phyloP scores from a whole-genome alignment of 2,113 vertebrate genomes.

The Hypomesus transpacificus region DNA sequence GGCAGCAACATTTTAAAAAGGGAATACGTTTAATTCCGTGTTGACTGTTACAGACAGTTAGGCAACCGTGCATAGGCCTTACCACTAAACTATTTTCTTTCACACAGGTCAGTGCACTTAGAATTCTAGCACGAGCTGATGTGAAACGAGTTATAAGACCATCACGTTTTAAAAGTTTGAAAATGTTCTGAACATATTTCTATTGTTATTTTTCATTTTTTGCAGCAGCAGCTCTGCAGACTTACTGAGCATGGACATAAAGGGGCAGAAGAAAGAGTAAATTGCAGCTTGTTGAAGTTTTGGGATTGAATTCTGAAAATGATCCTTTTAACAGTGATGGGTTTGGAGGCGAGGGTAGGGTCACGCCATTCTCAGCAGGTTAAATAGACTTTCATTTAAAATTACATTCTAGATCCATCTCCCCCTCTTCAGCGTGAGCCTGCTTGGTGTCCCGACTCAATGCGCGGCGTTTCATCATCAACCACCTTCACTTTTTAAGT shows the following conservation, averaged over 20 bases:
- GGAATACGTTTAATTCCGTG: neutral
- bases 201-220: conserved; percentile 62
- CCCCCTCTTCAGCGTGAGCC: conserved; percentile 58
- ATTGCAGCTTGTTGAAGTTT: conserved; percentile 79
- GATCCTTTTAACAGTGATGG: conserved; percentile 78
- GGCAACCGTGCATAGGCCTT: neutral
- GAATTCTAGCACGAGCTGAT: too few species aligned
- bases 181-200: conserved; percentile 55
- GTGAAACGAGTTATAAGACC: conserved; percentile 13
- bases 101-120: too few species aligned
- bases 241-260: conserved; percentile 54
- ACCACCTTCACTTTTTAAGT: conserved; percentile 69
- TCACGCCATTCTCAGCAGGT: conserved; percentile 74
- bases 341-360: conserved; percentile 68
- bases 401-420: conserved; percentile 77
- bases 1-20: neutral
- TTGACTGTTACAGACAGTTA: neutral
- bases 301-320: conserved; percentile 80
- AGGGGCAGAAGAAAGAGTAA: conserved; percentile 61
- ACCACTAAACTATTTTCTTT: neutral
- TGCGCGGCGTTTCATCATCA: conserved; percentile 63
- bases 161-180: conserved; percentile 30
- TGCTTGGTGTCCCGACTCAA: conserved; percentile 50
- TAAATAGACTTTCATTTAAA: conserved; percentile 81
- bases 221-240: conserved; percentile 42